A percentile compares a stretch with the other conserved stretches of the same genome.
Evolutionary conservation across 2,888 invertebrate species (phyloP).

Genomic region (Chrysolina oricalcia): DNA sequence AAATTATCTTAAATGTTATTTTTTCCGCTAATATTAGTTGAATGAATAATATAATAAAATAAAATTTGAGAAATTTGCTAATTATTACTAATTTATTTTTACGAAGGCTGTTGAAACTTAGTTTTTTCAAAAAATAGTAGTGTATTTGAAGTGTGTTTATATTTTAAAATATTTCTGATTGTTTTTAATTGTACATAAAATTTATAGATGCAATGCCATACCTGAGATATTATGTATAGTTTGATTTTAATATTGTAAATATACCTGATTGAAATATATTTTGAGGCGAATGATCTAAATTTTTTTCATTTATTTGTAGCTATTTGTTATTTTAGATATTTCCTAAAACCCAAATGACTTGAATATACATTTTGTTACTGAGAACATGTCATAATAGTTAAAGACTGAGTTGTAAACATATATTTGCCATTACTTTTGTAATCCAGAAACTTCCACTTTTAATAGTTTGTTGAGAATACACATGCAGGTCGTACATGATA

Average conservation of each 20-base stretch:
- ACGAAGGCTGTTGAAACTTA: conserved; percentile 53
- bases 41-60: conserved; percentile 23
- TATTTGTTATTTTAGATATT: too few species aligned
- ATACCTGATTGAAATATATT: conserved; percentile 55
- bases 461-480: too few species aligned
- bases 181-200: conserved; percentile 52
- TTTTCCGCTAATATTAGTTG: conserved; percentile 51
- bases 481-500: too few species aligned
- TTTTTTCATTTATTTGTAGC: neutral
- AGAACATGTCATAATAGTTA: too few species aligned
- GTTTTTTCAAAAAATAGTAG: conserved; percentile 40
- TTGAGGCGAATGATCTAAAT: conserved; percentile 9
- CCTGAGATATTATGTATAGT: conserved; percentile 58
- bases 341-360: too few species aligned
- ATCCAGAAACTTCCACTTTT: too few species aligned
- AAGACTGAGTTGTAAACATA: too few species aligned
- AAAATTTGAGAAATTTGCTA: conserved; percentile 29
- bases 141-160: conserved; percentile 48
- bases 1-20: conserved; percentile 39
- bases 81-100: conserved; percentile 51
- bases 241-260: conserved; percentile 56
- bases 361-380: too few species aligned
- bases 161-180: conserved; percentile 46
- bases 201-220: conserved; percentile 55
- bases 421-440: too few species aligned